Percentiles rank a stretch among this genome's conserved stretches.
Evolutionary conservation across 2,797 vertebrate genomes (phyloP).

Genomic region (Manis javanica): DNA sequence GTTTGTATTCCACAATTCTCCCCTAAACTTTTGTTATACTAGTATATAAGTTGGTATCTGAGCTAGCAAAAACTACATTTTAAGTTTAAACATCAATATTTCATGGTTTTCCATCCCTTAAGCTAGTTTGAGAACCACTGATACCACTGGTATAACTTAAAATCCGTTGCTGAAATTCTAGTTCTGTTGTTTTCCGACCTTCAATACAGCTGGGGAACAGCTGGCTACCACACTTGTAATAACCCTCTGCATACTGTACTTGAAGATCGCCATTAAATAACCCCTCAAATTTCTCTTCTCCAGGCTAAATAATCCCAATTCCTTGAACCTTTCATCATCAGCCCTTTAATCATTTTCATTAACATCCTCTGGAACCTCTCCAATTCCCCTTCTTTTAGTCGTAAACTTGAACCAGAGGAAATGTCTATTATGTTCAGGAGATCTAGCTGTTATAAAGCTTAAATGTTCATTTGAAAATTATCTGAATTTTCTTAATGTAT

Average conservation of each 20-base stretch:
- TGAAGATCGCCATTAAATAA: constrained; percentile 70
- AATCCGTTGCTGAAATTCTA: neutral
- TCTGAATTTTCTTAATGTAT: neutral
- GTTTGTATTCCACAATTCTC: neutral
- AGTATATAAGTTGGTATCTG: neutral
- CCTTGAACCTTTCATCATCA: constrained; percentile 78
- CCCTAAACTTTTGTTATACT: neutral
- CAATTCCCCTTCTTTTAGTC: constrained; percentile 64
- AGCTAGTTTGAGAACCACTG: neutral
- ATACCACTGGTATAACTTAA: neutral
- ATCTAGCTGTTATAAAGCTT: constrained; percentile 54
- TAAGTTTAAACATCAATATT: neutral
- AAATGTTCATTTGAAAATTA: constrained; percentile 39
- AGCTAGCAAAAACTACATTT: neutral
- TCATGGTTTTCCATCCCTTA: neutral
- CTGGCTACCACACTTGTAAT: constrained; percentile 62
- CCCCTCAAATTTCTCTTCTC: constrained; percentile 69
- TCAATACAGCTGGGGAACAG: constrained; percentile 72
- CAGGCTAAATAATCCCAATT: constrained; percentile 74
- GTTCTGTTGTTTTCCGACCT: neutral
- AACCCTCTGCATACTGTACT: constrained; percentile 38
- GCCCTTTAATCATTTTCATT: constrained; percentile 82
- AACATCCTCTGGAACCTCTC: constrained; percentile 72
- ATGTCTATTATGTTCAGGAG: constrained; percentile 35
- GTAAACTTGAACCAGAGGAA: constrained; percentile 64